These are phyloP conservation scores for Drosophila sucinea DNA, from an alignment of 1,140 invertebrate genomes.

Conservation along the genomic window DNA sequence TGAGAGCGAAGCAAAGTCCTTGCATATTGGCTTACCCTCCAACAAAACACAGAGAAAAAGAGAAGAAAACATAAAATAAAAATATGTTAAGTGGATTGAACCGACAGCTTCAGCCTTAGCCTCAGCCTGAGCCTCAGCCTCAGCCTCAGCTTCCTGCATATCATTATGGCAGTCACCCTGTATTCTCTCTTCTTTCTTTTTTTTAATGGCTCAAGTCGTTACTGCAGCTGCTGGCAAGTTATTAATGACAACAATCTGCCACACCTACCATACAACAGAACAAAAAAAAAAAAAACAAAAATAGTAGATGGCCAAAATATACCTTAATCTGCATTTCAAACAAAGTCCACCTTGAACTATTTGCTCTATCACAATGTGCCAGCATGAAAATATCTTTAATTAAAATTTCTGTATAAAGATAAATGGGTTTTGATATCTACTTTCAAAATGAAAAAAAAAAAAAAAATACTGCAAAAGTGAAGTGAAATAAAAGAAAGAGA, in stretches of 20 bases:
- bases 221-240: constrained; percentile 74
- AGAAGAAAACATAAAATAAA: constrained; percentile 14
- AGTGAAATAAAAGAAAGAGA: not conserved
- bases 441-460: constrained; percentile 44
- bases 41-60: constrained; percentile 11
- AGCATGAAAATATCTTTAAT: constrained; percentile 79
- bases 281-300: not conserved
- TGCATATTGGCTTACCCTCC: constrained; percentile 66
- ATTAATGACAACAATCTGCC: constrained; percentile 73
- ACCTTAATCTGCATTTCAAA: constrained; percentile 67
- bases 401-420: constrained; percentile 79
- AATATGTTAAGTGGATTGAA: constrained; percentile 46
- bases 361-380: constrained; percentile 54
- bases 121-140: constrained; percentile 1
- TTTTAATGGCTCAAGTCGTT: constrained; percentile 79
- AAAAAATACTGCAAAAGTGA: not conserved
- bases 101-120: not conserved
- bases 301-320: constrained; percentile 16
- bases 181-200: constrained; percentile 31
- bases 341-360: constrained; percentile 52
- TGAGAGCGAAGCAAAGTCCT: constrained; percentile 39
- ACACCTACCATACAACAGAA: not conserved
- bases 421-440: constrained; percentile 78
- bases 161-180: constrained; percentile 50
- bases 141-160: constrained; percentile 48